Evolutionary conservation across 1,140 invertebrate genomes (phyloP), one percentile per base, ranked within the genome.

Genomic region (Homarus americanus): DNA sequence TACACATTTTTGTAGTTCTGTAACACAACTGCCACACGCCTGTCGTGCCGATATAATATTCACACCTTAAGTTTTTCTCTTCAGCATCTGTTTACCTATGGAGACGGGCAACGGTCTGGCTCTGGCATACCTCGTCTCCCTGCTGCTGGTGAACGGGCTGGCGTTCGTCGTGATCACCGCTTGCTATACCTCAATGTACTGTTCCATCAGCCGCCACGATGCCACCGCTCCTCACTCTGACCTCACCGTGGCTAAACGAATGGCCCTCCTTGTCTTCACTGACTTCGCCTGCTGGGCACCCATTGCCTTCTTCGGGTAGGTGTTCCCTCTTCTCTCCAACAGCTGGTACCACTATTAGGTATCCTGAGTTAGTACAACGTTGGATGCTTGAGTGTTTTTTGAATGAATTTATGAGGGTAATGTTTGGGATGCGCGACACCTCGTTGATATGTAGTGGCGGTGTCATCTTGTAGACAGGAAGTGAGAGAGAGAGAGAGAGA

Each of bases 281-380:
- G 97, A 98, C 94, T 97, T 98, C 93, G 95, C 97, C 0, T 98
- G 97, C 93, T 97, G 97, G 96, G 97, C 97, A 84, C 96, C 98
- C 83, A 96, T 97, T 44, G 97, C 96, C 0, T 97, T 98, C 89
- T 91, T 91, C 63, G 89, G 89, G 89, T 91, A 34, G 72, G 89
- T 49, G 7, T 34, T 1, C 75, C 34, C 4, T 41, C 44, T 49
- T 49, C 44, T 49, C 12, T 49, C 12, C 12, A 5, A 49, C 44
- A 49, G 5, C 44, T 49, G 44, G 5, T 15, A 49, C 44, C n/a
- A n/a, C n/a, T n/a, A n/a, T n/a, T n/a, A n/a, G n/a, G n/a, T n/a
- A n/a, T n/a, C n/a, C n/a, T n/a, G n/a, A n/a, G n/a, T n/a, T n/a
- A n/a, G n/a, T n/a, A n/a, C n/a, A n/a, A n/a, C n/a, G n/a, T n/a